Evolutionary conservation across 2,888 invertebrate genomes (phyloP), one percentile per base, ranked within the genome.

Genomic region (Cheilosia soror): DNA sequence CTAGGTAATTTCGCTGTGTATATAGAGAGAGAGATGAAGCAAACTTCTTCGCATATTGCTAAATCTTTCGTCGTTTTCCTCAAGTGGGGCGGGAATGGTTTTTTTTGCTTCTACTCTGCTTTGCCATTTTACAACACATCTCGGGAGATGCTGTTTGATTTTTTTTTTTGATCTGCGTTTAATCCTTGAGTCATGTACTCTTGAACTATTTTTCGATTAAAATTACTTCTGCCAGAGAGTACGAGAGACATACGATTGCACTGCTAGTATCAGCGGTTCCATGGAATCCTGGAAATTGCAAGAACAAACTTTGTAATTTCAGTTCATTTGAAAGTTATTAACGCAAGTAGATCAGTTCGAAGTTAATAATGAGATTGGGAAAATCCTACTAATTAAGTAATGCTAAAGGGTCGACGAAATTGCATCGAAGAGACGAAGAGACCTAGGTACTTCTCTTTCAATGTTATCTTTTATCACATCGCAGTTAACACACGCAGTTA

Each of bases 1-100:
- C 85, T 80, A 85, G 80, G 85, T 85, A 85, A 84, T 84, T 84
- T 66, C 62, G 15, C 13, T 62, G 9, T 51, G 27, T 27, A 37
- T 33, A 55, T 25, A 65, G 20, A 62, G 31, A 55, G 31, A 63
- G 27, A 44, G 47, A 40, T 37, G 72, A 13, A 49, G 55, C 29
- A 31, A 73, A 75, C 62, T 68, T 68, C 78, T 57, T 78, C 53
- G 84, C 49, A 69, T 79, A 83, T 69, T 83, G 82, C 62, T 72
- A 44, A 68, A 63, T 84, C 49, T 75, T 40, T 55, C 37, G 27
- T 69, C 33, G 25, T 66, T 13, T 11, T 55, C 47, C 20, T 69
- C 57, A 37, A 20, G n/a, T 20, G n/a, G 44, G 42, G n/a, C n/a
- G n/a, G 9, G 7, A 2, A 7, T 7, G 29, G 2, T 33, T 33